Percentiles rank a stretch among this genome's conserved stretches.
Evolutionary conservation across 2,113 vertebrate species (phyloP).

Genomic region (Pseudorectes ferrugineus): DNA sequence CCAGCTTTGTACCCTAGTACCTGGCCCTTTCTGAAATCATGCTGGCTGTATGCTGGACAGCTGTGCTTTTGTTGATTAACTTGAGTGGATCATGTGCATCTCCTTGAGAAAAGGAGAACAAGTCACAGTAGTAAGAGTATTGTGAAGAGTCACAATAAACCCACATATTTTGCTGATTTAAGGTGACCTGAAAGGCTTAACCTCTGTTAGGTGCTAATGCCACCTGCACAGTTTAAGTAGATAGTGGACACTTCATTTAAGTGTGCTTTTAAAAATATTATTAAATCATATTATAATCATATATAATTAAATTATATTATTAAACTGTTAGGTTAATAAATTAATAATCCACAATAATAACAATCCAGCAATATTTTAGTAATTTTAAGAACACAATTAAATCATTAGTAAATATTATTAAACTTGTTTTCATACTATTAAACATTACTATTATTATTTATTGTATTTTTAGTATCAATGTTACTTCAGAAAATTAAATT

Average conservation of each 20-base stretch:
- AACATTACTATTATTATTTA: neutral
- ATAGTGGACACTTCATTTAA: neutral
- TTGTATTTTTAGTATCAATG: neutral
- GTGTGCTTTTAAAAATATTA: neutral
- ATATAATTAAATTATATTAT: neutral
- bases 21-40: neutral
- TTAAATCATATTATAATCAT: neutral
- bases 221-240: neutral
- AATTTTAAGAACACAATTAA: neutral
- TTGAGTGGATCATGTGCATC: neutral
- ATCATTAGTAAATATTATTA: neutral
- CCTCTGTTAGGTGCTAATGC: neutral
- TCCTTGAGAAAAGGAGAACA: neutral
- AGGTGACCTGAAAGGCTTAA: neutral
- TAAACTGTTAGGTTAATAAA: neutral
- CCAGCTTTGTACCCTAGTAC: neutral
- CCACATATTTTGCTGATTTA: neutral
- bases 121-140: neutral
- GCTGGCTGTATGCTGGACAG: neutral
- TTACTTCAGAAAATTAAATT: neutral
- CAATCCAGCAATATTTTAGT: neutral
- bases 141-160: neutral
- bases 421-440: neutral
- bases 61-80: neutral
- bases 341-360: neutral